Conservation (phyloP, 2,113 vertebrate species). For the Struthio camelus region DNA sequence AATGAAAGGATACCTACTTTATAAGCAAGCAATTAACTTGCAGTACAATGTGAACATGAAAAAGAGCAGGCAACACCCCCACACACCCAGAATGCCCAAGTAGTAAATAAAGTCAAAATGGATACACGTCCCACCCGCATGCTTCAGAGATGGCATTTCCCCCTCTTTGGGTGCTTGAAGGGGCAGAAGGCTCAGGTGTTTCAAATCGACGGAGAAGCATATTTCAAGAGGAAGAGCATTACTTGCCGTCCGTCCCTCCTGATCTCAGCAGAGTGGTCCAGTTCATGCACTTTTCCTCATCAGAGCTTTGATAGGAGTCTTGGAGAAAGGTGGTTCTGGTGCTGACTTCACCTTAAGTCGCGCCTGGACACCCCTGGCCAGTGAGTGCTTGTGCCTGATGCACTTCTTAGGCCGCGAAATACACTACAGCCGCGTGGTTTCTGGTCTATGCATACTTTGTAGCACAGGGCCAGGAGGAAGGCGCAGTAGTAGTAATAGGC, state of each 20-base stretch:
- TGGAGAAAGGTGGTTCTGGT: background rate
- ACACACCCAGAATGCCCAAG: background rate
- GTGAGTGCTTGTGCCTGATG: background rate
- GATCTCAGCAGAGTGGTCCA: rapidly evolving
- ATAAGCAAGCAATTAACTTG: background rate
- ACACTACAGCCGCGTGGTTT: too few relatives aligned
- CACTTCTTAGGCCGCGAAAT: too few relatives aligned
- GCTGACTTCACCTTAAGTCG: background rate
- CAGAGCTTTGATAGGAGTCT: background rate
- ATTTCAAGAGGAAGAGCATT: background rate
- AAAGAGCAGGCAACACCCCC: background rate
- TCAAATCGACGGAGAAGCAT: background rate
- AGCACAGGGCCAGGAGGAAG: background rate
- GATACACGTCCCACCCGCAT: too few relatives aligned
- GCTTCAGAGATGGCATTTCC: background rate
- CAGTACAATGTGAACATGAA: background rate
- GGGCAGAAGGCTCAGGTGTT: background rate
- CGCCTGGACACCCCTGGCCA: rapidly evolving
- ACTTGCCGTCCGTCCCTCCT: too few relatives aligned
- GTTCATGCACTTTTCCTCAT: background rate
- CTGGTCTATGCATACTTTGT: too few relatives aligned
- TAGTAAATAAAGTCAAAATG: background rate
- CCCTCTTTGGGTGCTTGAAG: background rate
- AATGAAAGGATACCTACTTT: background rate
- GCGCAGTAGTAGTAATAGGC: background rate